Evolutionary conservation across 1,140 invertebrate species (phyloP).

Genomic region (Fopius arisanus): DNA sequence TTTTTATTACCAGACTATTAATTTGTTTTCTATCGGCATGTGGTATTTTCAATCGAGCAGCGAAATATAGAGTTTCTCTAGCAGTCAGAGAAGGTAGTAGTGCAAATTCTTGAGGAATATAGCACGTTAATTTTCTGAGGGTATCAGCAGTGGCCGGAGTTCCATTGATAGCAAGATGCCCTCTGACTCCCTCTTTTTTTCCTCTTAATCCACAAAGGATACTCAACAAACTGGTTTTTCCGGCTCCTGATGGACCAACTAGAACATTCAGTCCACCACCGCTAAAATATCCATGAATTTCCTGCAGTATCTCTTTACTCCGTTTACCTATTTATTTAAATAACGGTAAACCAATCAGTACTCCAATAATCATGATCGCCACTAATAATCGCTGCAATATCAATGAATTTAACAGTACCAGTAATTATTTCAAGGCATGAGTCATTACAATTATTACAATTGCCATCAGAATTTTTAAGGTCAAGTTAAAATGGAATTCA

Average conservation of each 20-base stretch:
- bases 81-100: slow-evolving; percentile 73
- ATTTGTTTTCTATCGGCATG: slow-evolving; percentile 7
- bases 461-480: too few relatives aligned
- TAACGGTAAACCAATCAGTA: background rate
- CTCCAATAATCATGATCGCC: too few relatives aligned
- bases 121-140: slow-evolving; percentile 71
- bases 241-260: slow-evolving; percentile 83
- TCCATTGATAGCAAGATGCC: slow-evolving; percentile 45
- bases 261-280: slow-evolving; percentile 76
- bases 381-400: too few relatives aligned
- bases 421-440: too few relatives aligned
- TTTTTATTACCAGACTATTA: background rate
- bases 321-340: slow-evolving; percentile 41
- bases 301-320: slow-evolving; percentile 67
- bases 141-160: background rate
- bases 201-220: slow-evolving; percentile 64
- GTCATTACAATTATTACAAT: too few relatives aligned
- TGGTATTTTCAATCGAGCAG: slow-evolving; percentile 68
- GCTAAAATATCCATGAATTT: slow-evolving; percentile 66
- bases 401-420: too few relatives aligned
- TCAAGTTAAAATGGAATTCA: too few relatives aligned
- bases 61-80: slow-evolving; percentile 72
- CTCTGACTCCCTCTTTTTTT: slow-evolving; percentile 29
- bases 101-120: slow-evolving; percentile 75
- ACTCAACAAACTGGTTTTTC: slow-evolving; percentile 82